These are phyloP conservation scores for Dryobotodes eremita DNA, from an alignment of 2,888 invertebrate species.

Conservation along the genomic window DNA sequence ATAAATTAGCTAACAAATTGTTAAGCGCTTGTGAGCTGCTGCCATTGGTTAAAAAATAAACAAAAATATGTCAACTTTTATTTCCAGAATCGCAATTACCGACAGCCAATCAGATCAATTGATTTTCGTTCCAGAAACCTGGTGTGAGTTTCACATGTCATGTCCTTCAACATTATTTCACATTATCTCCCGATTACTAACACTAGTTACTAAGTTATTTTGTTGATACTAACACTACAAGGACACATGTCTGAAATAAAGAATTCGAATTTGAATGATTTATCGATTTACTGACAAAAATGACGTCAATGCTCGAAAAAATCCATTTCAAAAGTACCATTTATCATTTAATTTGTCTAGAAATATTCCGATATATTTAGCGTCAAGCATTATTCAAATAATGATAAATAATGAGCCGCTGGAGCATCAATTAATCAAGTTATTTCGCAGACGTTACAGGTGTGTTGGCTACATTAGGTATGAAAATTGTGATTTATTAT, in stretches of 20 bases:
- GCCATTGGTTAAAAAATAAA: no score
- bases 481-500: slow-evolving; percentile 55
- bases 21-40: background rate
- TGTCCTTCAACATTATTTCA: background rate
- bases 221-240: no score
- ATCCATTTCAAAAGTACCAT: slow-evolving; percentile 37
- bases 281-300: no score
- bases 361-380: slow-evolving; percentile 34
- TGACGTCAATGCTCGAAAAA: background rate
- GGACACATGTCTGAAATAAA: no score
- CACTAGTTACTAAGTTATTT: no score
- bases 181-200: no score
- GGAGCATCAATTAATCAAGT: slow-evolving; percentile 69
- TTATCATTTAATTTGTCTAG: slow-evolving; percentile 51
- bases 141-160: background rate
- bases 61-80: no score
- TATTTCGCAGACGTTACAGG: slow-evolving; percentile 32
- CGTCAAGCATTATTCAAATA: slow-evolving; percentile 36
- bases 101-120: no score
- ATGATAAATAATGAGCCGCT: slow-evolving; percentile 66
- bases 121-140: background rate
- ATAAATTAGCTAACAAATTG: no score
- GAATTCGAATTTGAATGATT: no score
- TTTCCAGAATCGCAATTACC: no score
- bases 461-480: slow-evolving; percentile 23